Base-by-base conservation (phyloP, 2,888 invertebrate species). In the Lomographa bimaculata region DNA sequence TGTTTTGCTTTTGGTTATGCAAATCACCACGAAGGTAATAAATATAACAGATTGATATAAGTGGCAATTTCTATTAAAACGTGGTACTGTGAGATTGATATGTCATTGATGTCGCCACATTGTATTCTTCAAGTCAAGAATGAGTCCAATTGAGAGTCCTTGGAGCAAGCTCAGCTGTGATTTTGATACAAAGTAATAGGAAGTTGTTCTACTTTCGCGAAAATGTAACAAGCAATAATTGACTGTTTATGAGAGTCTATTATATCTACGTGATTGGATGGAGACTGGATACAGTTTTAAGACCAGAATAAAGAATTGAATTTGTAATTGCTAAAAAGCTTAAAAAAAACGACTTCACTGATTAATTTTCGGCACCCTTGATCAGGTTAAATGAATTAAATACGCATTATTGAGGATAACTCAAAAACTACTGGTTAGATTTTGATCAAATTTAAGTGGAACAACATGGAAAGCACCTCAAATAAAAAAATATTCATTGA, bases 51-150 rank as follows among this genome's bases (percentile, higher is more conserved):
- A 49, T 48, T 50, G 54, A 52, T 39, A 18, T 39, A 45, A 48
- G 30, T 46, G 48, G 16, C 7, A 28, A 18, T 62, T 57, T 51
- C 57, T 65, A 68, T 73, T 67, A 68, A 60, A 67, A n/a, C 60
- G 57, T 66, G 63, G 57, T 59, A 60, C 39, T 39, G 53, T 60
- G 59, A 64, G 69, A 74, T 75, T 70, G 72, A 68, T 68, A 54
- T 65, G 53, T 66, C 68, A 71, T 70, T 75, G 76, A 69, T 61
- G 60, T 65, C 56, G 50, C 55, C 55, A 68, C 66, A 68, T 68
- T 61, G 60, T 59, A 57, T 58, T 65, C 62, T 51, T n/a, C n/a
- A n/a, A n/a, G n/a, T n/a, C n/a, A n/a, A n/a, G n/a, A n/a, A n/a
- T n/a, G n/a, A n/a, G n/a, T n/a, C 36, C 50, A 67, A 68, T 63